A percentile compares a stretch with the other conserved stretches of the same genome.
phyloP scores from a whole-genome alignment of 2,797 vertebrate genomes.

The Coreius guichenoti region DNA sequence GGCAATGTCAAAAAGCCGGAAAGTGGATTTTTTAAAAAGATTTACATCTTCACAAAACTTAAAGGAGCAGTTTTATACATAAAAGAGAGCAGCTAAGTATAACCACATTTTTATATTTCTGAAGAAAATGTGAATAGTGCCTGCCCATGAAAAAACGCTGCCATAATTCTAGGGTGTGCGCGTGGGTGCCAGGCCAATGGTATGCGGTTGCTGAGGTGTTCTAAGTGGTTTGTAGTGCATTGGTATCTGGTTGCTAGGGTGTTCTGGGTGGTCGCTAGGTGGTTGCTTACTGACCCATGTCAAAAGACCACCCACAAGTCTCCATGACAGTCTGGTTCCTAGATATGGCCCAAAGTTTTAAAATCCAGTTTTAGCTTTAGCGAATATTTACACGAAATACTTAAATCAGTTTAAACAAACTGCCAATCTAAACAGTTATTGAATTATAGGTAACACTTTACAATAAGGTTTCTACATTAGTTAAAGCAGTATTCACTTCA shows the following conservation, averaged over 20 bases:
- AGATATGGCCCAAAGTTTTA: neutral
- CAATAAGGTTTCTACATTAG: no score
- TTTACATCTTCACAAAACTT: slow-evolving; percentile 2
- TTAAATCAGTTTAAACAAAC: neutral
- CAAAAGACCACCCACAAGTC: slow-evolving; percentile 16
- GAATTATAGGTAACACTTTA: neutral
- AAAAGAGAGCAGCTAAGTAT: neutral
- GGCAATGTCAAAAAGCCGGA: slow-evolving; percentile 6
- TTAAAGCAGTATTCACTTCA: no score
- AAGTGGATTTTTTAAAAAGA: neutral
- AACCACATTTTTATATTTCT: slow-evolving; percentile 3
- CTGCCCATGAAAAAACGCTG: neutral
- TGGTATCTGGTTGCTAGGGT: slow-evolving; percentile 31
- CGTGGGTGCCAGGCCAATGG: neutral
- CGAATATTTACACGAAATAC: slow-evolving; percentile 1
- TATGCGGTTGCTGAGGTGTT: slow-evolving; percentile 5
- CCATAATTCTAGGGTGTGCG: slow-evolving; percentile 11
- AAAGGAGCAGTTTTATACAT: neutral
- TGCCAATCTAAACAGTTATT: neutral
- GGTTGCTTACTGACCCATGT: slow-evolving; percentile 9
- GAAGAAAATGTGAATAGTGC: slow-evolving; percentile 6
- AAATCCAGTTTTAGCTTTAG: slow-evolving; percentile 2
- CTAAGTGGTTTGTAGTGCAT: slow-evolving; percentile 10
- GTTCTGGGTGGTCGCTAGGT: slow-evolving; percentile 41
- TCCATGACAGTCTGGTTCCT: neutral